Conservation (phyloP, 2,888 invertebrate species). For the Opisthograptis luteolata region DNA sequence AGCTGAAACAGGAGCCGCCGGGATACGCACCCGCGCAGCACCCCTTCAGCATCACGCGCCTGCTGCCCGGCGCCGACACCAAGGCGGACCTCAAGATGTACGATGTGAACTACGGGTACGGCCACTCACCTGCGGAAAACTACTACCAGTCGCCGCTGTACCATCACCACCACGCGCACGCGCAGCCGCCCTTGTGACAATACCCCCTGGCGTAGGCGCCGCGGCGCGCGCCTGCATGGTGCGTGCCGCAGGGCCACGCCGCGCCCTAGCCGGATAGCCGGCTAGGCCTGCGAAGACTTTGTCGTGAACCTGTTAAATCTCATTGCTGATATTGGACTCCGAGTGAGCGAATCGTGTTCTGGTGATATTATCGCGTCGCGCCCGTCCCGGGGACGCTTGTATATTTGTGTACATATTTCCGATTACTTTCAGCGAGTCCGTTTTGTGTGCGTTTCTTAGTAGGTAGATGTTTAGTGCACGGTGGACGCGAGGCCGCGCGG, state of each 20-base stretch:
- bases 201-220: conserved; percentile 93
- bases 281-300: conserved; percentile 18
- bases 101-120: conserved; percentile 88
- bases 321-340: conserved; percentile 75
- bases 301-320: conserved; percentile 50
- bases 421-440: conserved; percentile 58
- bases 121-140: conserved; percentile 87
- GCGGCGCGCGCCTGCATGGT: conserved; percentile 61
- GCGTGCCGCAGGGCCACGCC: conserved; percentile 50
- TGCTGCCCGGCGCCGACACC: conserved; percentile 93
- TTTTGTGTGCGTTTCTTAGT: conserved; percentile 71
- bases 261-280: conserved; percentile 48
- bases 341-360: conserved; percentile 79
- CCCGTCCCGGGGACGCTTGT: conserved; percentile 54
- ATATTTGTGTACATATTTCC: conserved; percentile 75
- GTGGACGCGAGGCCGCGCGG: conserved; percentile 54
- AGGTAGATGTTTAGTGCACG: conserved; percentile 66
- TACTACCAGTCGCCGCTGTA: conserved; percentile 94
- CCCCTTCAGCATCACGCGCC: conserved; percentile 97
- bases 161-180: conserved; percentile 87
- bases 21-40: conserved; percentile 93
- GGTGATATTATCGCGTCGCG: conserved; percentile 64
- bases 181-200: conserved; percentile 96
- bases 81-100: conserved; percentile 97
- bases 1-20: conserved; percentile 91